Conservation (phyloP, 2,113 vertebrate species). For the Myiozetetes cayanensis region DNA sequence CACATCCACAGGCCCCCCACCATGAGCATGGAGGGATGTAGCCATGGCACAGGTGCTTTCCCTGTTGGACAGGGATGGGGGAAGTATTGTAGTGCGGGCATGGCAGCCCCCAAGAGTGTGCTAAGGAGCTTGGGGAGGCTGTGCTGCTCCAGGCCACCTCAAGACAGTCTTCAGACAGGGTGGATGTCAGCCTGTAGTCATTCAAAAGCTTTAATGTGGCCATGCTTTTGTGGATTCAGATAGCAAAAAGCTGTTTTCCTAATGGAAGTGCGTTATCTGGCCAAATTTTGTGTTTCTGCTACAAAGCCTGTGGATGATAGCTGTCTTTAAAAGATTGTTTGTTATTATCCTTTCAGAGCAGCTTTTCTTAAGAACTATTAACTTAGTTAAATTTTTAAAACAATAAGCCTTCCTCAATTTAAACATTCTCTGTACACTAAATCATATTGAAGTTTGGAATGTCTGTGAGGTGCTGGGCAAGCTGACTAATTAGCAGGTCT, state of each 20-base stretch:
- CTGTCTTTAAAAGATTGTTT: neutral
- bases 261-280: neutral
- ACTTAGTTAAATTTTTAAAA: neutral
- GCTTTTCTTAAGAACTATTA: neutral
- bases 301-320: neutral
- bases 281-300: neutral
- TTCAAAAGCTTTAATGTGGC: neutral
- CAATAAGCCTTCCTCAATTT: fast-evolving
- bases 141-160: fast-evolving
- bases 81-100: fast-evolving
- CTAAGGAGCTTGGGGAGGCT: fast-evolving
- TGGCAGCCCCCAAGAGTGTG: fast-evolving
- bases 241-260: neutral
- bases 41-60: fast-evolving
- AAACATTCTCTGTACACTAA: neutral
- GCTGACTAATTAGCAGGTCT: neutral
- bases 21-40: fast-evolving
- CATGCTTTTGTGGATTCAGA: neutral
- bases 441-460: neutral
- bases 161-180: fast-evolving
- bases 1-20: fast-evolving
- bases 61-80: fast-evolving
- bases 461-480: neutral
- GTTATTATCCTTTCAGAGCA: neutral
- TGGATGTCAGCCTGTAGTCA: fast-evolving